Evolutionary conservation across 1,140 invertebrate genomes (phyloP).

Genomic region (Andricus grossulariae): DNA sequence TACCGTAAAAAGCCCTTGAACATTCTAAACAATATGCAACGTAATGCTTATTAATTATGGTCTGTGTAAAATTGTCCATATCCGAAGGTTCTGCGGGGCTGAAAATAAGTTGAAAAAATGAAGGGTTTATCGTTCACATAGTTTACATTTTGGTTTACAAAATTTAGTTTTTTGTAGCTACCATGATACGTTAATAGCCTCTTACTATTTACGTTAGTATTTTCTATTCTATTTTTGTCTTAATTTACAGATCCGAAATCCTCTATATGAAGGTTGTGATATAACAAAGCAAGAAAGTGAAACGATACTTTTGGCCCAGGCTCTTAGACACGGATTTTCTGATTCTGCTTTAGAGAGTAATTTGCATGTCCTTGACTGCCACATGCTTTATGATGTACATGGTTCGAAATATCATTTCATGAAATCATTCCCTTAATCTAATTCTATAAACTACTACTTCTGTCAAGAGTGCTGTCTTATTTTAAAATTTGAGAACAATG

Average conservation of each 20-base stretch:
- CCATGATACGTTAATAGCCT: no score
- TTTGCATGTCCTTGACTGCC: constrained; percentile 5
- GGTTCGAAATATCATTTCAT: constrained; percentile 31
- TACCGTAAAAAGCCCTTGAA: no score
- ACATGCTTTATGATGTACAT: background rate
- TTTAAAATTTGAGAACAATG: constrained; percentile 4
- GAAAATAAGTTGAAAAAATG: no score
- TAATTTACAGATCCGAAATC: background rate
- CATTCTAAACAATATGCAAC: no score
- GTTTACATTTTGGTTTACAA: no score
- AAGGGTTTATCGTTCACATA: no score
- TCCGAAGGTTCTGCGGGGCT: no score
- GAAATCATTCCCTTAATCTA: background rate
- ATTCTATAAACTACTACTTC: background rate
- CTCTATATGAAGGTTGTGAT: background rate
- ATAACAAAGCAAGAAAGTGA: constrained; percentile 24
- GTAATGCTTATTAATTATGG: no score
- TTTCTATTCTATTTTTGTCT: no score
- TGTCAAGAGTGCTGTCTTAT: background rate
- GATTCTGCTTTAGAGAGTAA: constrained; percentile 15
- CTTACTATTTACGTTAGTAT: no score
- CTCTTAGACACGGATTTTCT: background rate
- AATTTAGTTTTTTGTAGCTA: no score
- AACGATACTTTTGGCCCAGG: background rate
- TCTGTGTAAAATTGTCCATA: no score